These are phyloP conservation scores for Prionailurus viverrinus DNA, from an alignment of 2,113 vertebrate species.

Conservation along the genomic window DNA sequence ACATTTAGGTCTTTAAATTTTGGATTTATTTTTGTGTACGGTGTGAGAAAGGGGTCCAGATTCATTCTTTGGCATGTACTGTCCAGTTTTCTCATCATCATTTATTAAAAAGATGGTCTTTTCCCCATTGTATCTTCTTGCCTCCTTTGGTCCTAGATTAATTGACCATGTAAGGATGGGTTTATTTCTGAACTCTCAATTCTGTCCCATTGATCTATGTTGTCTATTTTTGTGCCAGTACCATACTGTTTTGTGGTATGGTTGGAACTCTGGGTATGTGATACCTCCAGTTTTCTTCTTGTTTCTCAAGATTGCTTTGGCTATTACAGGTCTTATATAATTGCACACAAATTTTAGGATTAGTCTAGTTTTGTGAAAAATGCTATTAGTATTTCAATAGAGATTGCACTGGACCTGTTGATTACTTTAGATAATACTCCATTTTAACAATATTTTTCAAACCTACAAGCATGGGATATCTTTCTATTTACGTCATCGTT, in stretches of 20 bases:
- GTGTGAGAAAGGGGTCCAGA: background rate
- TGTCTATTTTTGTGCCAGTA: background rate
- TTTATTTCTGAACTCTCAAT: background rate
- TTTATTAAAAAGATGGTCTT: background rate
- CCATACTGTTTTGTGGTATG: background rate
- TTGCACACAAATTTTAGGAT: background rate
- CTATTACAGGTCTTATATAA: background rate
- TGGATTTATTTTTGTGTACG: background rate
- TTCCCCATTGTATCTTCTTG: background rate
- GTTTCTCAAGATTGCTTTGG: background rate
- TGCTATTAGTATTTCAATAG: background rate
- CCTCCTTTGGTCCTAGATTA: background rate
- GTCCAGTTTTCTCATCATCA: background rate
- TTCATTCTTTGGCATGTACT: background rate
- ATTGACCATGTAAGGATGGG: background rate
- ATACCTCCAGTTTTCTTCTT: background rate
- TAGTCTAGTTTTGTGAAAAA: background rate
- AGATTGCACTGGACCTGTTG: background rate
- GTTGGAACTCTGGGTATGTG: background rate
- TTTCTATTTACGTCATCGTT: background rate
- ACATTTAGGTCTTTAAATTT: background rate
- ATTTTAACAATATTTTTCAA: background rate
- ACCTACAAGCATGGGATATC: background rate
- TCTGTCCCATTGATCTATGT: background rate
- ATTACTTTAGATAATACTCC: background rate